phyloP scores from a whole-genome alignment of 1,140 invertebrate genomes.

The Gryon sp. region DNA sequence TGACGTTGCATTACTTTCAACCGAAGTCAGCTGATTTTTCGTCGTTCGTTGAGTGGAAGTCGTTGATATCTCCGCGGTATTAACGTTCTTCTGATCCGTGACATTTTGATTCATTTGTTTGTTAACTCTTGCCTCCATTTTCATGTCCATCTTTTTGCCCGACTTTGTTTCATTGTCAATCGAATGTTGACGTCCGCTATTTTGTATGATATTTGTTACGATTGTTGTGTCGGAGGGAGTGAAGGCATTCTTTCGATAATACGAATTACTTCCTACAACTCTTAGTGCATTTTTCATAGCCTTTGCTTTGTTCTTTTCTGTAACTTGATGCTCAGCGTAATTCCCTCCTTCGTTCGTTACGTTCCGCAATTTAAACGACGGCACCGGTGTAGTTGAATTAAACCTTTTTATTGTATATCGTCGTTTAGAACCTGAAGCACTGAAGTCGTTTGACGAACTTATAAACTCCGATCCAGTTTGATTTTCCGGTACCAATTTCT shows the following conservation, averaged over 20 bases:
- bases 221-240: constrained; percentile 67
- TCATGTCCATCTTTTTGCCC: constrained; percentile 33
- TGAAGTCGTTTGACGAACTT: constrained; percentile 59
- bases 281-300: constrained; percentile 68
- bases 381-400: constrained; percentile 54
- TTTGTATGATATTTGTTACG: constrained; percentile 70
- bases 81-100: background rate
- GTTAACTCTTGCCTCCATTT: constrained; percentile 1
- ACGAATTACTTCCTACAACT: constrained; percentile 57
- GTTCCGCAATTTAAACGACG: constrained; percentile 27
- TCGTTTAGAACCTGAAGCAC: constrained; percentile 60
- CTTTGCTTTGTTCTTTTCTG: constrained; percentile 71
- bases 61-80: constrained; percentile 37
- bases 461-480: constrained; percentile 57
- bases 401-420: constrained; percentile 70
- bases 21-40: background rate
- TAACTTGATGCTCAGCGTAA: constrained; percentile 65
- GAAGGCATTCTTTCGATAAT: constrained; percentile 65
- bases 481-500: constrained; percentile 80
- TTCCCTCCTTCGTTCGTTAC: constrained; percentile 70
- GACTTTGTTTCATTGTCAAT: constrained; percentile 41
- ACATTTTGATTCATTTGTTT: constrained; percentile 4
- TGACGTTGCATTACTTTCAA: constrained; percentile 9
- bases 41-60: constrained; percentile 66
- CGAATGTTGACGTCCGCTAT: constrained; percentile 39